A percentile compares a stretch with the other conserved stretches of the same genome.
Evolutionary conservation across 2,113 vertebrate species (phyloP).

Genomic region (Oncorhynchus keta): DNA sequence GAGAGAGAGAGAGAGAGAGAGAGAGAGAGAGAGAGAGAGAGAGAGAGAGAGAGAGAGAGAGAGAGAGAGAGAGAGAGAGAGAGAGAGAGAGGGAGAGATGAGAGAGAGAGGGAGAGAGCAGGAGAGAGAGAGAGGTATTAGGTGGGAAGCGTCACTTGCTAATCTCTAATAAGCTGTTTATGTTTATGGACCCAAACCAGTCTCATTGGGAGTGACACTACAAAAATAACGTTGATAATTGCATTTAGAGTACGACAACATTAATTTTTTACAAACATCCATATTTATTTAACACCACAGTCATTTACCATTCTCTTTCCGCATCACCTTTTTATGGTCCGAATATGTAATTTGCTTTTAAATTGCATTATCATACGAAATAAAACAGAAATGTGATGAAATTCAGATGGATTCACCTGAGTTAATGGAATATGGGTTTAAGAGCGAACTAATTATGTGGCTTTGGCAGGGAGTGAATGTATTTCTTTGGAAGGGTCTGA

Average conservation of each 20-base stretch:
- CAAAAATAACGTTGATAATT: slow-evolving; percentile 58
- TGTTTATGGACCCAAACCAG: slow-evolving; percentile 52
- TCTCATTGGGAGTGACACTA: slow-evolving; percentile 46
- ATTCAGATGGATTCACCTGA: slow-evolving; percentile 76
- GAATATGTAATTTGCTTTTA: slow-evolving; percentile 76
- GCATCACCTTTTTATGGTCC: slow-evolving; percentile 53
- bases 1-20: too few relatives aligned
- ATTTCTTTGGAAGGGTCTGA: slow-evolving; percentile 67
- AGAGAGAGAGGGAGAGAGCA: too few relatives aligned
- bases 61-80: too few relatives aligned
- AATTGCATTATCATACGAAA: slow-evolving; percentile 78
- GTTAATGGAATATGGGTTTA: slow-evolving; percentile 83
- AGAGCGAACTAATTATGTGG: slow-evolving; percentile 79
- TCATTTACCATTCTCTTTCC: slow-evolving; percentile 44
- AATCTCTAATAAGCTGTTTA: slow-evolving; percentile 65
- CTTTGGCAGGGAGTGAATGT: slow-evolving; percentile 71
- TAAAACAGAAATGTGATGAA: slow-evolving; percentile 75
- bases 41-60: too few relatives aligned
- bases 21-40: too few relatives aligned
- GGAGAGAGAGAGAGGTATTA: slow-evolving; percentile 19
- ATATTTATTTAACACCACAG: slow-evolving; percentile 54
- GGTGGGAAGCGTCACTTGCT: slow-evolving; percentile 44
- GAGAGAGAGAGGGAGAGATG: too few relatives aligned
- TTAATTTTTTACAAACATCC: slow-evolving; percentile 41
- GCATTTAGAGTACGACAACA: slow-evolving; percentile 50